A percentile compares a stretch with the other conserved stretches of the same genome.
These are phyloP conservation scores for Dasysyrphus albostriatus DNA, from an alignment of 2,888 invertebrate species.

Conservation along the genomic window DNA sequence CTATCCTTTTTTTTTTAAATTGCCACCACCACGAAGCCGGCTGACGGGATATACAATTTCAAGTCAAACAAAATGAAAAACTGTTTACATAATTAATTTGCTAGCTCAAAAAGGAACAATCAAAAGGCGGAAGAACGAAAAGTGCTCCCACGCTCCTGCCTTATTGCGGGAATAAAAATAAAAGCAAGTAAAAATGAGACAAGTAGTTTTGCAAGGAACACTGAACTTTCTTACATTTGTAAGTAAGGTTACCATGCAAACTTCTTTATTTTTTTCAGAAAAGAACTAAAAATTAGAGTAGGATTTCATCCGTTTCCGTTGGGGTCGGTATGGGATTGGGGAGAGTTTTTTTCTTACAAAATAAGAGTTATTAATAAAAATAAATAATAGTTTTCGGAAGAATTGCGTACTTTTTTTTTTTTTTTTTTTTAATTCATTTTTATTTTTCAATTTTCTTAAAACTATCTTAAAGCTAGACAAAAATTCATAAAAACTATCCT, in stretches of 20 bases:
- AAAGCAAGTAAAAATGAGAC: not conserved
- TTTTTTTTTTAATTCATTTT: no score
- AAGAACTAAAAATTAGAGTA: no score
- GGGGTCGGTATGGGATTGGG: no score
- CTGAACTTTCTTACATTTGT: slow-evolving; percentile 24
- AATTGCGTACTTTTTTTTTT: no score
- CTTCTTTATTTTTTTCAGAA: no score
- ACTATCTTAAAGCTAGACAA: no score
- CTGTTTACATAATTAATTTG: slow-evolving; percentile 79
- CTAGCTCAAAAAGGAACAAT: slow-evolving; percentile 72
- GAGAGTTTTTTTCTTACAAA: no score
- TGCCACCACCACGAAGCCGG: not conserved
- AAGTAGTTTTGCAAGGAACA: slow-evolving; percentile 15
- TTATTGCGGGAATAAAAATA: not conserved
- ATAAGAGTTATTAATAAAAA: no score
- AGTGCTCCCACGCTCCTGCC: slow-evolving; percentile 21
- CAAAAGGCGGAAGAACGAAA: slow-evolving; percentile 65
- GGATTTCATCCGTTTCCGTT: no score
- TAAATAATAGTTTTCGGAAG: no score
- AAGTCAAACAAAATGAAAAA: slow-evolving; percentile 77
- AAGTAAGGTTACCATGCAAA: not conserved
- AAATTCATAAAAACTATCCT: no score
- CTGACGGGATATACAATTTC: slow-evolving; percentile 52
- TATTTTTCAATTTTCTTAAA: no score
- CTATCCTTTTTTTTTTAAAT: slow-evolving; percentile 47